These are phyloP conservation scores for Tinamus guttatus DNA, from an alignment of 2,113 vertebrate species.

Conservation along the genomic window DNA sequence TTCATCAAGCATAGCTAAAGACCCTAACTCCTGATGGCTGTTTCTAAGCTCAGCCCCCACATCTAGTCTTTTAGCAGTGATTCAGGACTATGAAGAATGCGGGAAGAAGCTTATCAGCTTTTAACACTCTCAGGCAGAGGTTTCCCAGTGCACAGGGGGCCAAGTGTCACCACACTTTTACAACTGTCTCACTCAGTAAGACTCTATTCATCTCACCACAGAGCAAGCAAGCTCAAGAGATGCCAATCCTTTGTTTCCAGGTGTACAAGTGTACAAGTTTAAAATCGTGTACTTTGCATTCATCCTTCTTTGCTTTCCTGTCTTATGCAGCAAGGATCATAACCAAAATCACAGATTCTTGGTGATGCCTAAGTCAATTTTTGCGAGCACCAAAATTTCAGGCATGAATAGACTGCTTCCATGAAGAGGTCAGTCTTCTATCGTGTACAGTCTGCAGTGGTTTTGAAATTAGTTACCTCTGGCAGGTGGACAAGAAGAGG, in stretches of 20 bases:
- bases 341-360: background rate
- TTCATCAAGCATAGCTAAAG: background rate
- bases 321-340: background rate
- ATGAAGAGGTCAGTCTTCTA: background rate
- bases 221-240: background rate
- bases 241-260: background rate
- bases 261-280: rapidly evolving
- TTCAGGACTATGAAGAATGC: background rate
- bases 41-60: background rate
- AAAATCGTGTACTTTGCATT: background rate
- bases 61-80: background rate
- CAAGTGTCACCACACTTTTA: background rate
- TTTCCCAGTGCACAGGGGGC: background rate
- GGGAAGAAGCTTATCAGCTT: background rate
- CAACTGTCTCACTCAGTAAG: too few species aligned
- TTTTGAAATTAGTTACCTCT: background rate
- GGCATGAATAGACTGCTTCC: background rate
- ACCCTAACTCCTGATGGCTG: background rate
- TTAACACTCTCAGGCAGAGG: background rate
- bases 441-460: too few species aligned
- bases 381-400: background rate
- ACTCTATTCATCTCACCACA: background rate
- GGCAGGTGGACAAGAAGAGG: background rate
- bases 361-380: rapidly evolving
- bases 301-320: background rate